Evolutionary conservation across 2,888 invertebrate species (phyloP).

Genomic region (Podabrus alpinus): DNA sequence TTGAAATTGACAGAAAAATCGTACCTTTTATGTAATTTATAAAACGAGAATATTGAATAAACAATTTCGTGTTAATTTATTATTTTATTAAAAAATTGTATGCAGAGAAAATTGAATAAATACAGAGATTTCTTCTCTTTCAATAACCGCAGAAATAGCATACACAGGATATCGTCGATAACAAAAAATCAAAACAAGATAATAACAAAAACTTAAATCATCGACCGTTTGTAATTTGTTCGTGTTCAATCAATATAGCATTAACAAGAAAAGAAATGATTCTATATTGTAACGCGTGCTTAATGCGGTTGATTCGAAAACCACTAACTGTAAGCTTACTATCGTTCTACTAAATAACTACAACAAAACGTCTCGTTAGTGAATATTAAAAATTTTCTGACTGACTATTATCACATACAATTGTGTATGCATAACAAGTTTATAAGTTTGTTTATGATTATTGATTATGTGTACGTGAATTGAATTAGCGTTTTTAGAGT

Average conservation of each 20-base stretch:
- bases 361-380: slow-evolving; percentile 7
- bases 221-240: slow-evolving; percentile 20
- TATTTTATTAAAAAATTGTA: background rate
- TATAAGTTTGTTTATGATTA: slow-evolving; percentile 30
- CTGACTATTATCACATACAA: slow-evolving; percentile 14
- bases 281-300: slow-evolving; percentile 28
- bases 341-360: slow-evolving; percentile 14
- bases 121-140: background rate
- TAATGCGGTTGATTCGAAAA: slow-evolving; percentile 27
- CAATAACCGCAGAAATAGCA: slow-evolving; percentile 8
- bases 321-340: slow-evolving; percentile 24
- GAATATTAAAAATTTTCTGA: slow-evolving; percentile 13
- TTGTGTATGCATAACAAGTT: slow-evolving; percentile 23
- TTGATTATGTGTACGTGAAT: slow-evolving; percentile 32
- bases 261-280: slow-evolving; percentile 25
- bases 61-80: background rate
- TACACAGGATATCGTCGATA: slow-evolving; percentile 19
- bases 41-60: background rate
- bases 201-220: slow-evolving; percentile 16
- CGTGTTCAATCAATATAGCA: slow-evolving; percentile 28
- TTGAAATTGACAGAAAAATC: too few species aligned
- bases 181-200: slow-evolving; percentile 23
- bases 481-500: slow-evolving; percentile 20
- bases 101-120: background rate
- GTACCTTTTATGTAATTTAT: too few species aligned